Evolutionary conservation across 2,888 invertebrate genomes (phyloP).

Genomic region (Andrena hattorfiana): DNA sequence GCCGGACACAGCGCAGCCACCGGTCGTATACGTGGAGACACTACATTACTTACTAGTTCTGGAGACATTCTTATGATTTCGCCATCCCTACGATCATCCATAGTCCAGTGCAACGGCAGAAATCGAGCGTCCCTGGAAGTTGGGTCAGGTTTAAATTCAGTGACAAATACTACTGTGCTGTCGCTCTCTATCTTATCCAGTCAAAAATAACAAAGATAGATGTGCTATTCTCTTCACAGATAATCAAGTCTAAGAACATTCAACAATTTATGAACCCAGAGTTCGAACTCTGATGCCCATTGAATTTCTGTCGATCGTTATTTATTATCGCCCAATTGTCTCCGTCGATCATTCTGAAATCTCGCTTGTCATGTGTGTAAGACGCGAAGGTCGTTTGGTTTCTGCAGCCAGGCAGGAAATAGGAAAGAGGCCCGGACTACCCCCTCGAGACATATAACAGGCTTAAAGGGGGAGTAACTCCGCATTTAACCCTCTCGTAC

Average conservation of each 20-base stretch:
- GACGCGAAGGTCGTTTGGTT: constrained; percentile 68
- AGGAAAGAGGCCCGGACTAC: constrained; percentile 65
- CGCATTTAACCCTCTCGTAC: constrained; percentile 75
- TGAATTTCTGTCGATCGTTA: neutral
- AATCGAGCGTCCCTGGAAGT: neutral
- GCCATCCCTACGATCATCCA: constrained; percentile 21
- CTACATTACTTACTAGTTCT: constrained; percentile 54
- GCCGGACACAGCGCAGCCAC: constrained; percentile 50
- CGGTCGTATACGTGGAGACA: constrained; percentile 47
- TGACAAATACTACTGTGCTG: neutral
- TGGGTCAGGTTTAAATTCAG: neutral
- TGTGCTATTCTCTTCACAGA: too few relatives aligned
- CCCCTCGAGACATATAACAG: constrained; percentile 74
- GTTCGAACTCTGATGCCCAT: neutral
- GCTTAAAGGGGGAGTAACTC: constrained; percentile 74
- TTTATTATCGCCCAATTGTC: constrained; percentile 18
- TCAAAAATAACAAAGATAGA: too few relatives aligned
- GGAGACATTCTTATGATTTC: constrained; percentile 54
- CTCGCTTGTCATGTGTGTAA: constrained; percentile 56
- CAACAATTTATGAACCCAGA: too few relatives aligned
- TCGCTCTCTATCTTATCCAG: neutral
- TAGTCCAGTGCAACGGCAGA: neutral
- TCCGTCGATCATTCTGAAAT: constrained; percentile 51
- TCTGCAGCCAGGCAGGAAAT: constrained; percentile 68
- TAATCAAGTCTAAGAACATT: too few relatives aligned